Evolutionary conservation across 2,113 vertebrate genomes (phyloP), one percentile per base, ranked within the genome.

Genomic region (Cisticola juncidis): DNA sequence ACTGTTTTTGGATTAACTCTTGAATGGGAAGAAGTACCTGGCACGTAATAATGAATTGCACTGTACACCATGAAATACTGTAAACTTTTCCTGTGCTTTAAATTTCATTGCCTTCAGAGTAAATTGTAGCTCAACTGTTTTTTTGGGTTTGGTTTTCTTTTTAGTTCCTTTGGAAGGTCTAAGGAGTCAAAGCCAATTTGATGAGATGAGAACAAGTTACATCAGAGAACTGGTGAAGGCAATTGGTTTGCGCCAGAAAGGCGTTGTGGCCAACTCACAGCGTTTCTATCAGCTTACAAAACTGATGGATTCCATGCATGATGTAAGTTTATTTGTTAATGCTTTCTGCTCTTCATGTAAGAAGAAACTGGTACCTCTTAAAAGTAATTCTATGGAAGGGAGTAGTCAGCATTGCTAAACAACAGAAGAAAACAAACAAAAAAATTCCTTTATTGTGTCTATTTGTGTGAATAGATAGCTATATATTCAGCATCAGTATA

Each of bases 261-360:
- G 99, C 0, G 95, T 99, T 62, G 98, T 99, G 88, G 97, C 98
- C 62, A 99, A 98, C 94, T 99, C 99, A 1, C 99, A 99, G 86
- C 98, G 99, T 26, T 99, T 99, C 98, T 99, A 99, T 96, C 99
- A 99, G 3, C 99, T 99, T 45, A 99, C 99, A 85, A 99, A 99
- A 85, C 97, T 99, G 60, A 98, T 99, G 97, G 99, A 99, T 86
- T 96, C 98, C 94, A 98, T 99, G 98, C 99, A 99, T 56, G 99
- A 99, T 94, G 99, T 99, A 98, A 97, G 98, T 97, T 81, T 76
- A 56, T 65, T 85, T 58, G 23, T 47, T 60, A 40, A 25, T 40
- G 15, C 26, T 5, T 17, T 77, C 57, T 51, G 5, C 9, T 53
- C 76, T 74, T 89, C 36, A 19, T 24, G 7, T 38, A 36, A 83